Evolutionary conservation across 1,140 invertebrate genomes (phyloP).

Genomic region (Diprion similis): DNA sequence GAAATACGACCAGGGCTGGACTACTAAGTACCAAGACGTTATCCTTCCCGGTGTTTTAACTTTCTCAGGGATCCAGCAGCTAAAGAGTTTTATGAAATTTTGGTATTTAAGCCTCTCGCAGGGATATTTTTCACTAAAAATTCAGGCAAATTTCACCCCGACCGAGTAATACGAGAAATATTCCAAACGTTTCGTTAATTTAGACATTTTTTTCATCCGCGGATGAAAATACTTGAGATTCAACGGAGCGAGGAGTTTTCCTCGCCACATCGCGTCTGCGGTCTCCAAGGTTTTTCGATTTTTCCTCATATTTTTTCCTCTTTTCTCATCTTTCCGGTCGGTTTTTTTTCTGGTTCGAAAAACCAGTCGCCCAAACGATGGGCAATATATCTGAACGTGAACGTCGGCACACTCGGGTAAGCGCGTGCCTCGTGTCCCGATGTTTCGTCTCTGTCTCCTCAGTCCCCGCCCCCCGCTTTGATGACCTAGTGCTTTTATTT

Average conservation of each 20-base stretch:
- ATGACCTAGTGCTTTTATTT: background rate
- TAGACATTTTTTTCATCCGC: background rate
- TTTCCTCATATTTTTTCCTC: background rate
- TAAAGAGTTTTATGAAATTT: conserved; percentile 7
- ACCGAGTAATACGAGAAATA: background rate
- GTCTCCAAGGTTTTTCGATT: too few species aligned
- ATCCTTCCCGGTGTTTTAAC: background rate
- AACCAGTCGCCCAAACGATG: too few species aligned
- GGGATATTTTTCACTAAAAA: background rate
- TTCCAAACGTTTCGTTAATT: conserved; percentile 8
- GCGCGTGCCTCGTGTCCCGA: background rate
- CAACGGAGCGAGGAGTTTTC: background rate
- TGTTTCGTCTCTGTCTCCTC: background rate
- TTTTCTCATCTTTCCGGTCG: background rate
- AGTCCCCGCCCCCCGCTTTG: background rate
- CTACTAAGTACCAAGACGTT: conserved; percentile 3
- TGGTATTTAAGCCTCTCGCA: background rate
- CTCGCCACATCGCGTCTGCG: background rate
- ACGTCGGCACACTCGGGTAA: too few species aligned
- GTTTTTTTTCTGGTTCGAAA: background rate
- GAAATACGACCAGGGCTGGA: background rate
- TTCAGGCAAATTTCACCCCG: background rate
- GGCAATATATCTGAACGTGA: too few species aligned
- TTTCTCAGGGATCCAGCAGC: background rate
- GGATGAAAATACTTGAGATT: conserved; percentile 8